These are phyloP conservation scores for Archips crataeganus DNA, from an alignment of 2,888 invertebrate species.

Conservation along the genomic window DNA sequence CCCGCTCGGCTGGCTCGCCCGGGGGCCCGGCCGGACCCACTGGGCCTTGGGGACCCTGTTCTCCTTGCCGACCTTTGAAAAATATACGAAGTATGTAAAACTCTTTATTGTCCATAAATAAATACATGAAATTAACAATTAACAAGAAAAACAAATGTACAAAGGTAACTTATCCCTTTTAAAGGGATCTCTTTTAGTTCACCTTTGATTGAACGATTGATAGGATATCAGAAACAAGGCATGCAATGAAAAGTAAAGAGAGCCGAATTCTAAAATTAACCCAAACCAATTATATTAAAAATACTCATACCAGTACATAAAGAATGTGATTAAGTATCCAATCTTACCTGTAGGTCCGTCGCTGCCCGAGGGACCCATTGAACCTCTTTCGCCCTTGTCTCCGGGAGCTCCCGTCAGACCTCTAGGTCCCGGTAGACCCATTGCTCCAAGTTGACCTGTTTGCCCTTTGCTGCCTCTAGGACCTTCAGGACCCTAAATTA, in stretches of 20 bases:
- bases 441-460: conserved; percentile 88
- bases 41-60: conserved; percentile 91
- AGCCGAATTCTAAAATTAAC: too few species aligned
- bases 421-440: conserved; percentile 89
- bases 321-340: background rate
- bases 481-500: conserved; percentile 86
- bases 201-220: too few species aligned
- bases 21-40: conserved; percentile 91
- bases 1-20: conserved; percentile 93
- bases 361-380: conserved; percentile 89
- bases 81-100: background rate
- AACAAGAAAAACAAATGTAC: too few species aligned
- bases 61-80: conserved; percentile 87
- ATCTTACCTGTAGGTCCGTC: conserved; percentile 90
- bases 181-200: too few species aligned
- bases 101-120: background rate
- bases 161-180: too few species aligned
- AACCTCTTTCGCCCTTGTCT: conserved; percentile 91
- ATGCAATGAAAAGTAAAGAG: too few species aligned
- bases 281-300: too few species aligned
- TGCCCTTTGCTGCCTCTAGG: conserved; percentile 90
- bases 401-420: conserved; percentile 89
- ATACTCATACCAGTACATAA: too few species aligned
- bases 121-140: too few species aligned
- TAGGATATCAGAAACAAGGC: too few species aligned